Percentiles rank a stretch among this genome's conserved stretches.
Evolutionary conservation across 2,113 vertebrate species (phyloP).

Genomic region (Burhinus bistriatus): DNA sequence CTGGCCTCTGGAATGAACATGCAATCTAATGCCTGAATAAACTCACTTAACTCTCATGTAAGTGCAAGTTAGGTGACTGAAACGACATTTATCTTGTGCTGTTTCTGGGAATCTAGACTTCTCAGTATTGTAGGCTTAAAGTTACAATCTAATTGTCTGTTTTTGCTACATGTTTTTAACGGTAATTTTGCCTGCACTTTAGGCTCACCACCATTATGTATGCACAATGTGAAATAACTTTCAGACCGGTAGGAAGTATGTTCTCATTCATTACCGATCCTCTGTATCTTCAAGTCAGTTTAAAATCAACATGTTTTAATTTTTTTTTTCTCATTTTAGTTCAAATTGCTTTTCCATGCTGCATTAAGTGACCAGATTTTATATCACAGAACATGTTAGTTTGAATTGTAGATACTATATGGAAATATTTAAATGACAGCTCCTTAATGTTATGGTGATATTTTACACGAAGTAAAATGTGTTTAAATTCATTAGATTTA

Average conservation of each 20-base stretch:
- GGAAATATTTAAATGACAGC: conserved; percentile 2
- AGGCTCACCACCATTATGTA: neutral
- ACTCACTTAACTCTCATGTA: neutral
- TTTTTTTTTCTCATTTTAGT: neutral
- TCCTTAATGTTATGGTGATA: conserved; percentile 1
- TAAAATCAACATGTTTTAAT: neutral
- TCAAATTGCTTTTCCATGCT: neutral
- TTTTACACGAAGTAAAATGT: conserved; percentile 4
- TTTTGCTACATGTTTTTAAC: neutral
- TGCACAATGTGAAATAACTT: neutral
- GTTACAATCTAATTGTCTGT: neutral
- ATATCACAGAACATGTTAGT: neutral
- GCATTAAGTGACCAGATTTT: conserved; percentile 20
- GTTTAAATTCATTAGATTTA: conserved; percentile 51
- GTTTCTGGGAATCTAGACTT: neutral
- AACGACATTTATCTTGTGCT: neutral
- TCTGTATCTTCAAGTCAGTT: neutral
- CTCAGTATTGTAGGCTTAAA: neutral
- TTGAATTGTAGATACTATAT: neutral
- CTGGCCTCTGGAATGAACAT: neutral
- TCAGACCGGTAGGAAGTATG: neutral
- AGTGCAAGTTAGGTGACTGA: neutral
- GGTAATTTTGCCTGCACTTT: neutral
- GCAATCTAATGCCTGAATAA: neutral
- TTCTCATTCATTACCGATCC: neutral